Evolutionary conservation across 2,113 vertebrate genomes (phyloP).

Genomic region (Lathamus discolor): DNA sequence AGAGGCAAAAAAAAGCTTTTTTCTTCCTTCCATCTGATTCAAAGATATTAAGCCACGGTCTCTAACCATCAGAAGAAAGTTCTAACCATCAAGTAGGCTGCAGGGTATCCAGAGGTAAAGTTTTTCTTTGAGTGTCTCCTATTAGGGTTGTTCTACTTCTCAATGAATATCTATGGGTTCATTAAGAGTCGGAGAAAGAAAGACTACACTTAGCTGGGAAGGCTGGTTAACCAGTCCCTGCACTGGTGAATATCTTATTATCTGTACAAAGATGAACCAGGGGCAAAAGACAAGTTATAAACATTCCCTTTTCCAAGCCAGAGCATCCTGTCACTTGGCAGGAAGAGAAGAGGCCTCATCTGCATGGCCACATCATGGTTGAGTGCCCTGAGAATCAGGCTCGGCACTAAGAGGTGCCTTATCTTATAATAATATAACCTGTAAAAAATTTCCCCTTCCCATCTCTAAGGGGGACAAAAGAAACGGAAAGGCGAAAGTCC

Average conservation of each 20-base stretch:
- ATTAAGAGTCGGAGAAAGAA: background rate
- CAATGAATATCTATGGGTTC: conserved; percentile 26
- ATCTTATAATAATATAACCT: background rate
- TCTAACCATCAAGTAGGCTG: background rate
- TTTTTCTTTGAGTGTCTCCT: background rate
- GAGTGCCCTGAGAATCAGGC: background rate
- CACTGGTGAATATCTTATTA: conserved; percentile 18
- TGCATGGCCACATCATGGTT: rapidly evolving
- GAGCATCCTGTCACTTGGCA: background rate
- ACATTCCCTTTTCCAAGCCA: background rate
- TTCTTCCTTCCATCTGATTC: background rate
- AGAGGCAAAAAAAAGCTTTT: background rate
- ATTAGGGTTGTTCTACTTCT: conserved; percentile 1
- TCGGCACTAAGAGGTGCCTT: background rate
- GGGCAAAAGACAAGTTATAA: background rate
- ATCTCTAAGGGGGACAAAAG: background rate
- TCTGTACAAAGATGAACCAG: background rate
- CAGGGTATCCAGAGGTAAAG: background rate
- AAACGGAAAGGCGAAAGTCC: background rate
- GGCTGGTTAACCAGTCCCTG: background rate
- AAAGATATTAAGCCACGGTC: background rate
- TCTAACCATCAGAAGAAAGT: conserved; percentile 25
- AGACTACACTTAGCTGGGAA: conserved; percentile 11
- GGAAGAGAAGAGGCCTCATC: background rate
- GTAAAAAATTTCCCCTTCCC: background rate